Base-by-base conservation (phyloP, 2,888 invertebrate genomes). In the Dusona sp. region DNA sequence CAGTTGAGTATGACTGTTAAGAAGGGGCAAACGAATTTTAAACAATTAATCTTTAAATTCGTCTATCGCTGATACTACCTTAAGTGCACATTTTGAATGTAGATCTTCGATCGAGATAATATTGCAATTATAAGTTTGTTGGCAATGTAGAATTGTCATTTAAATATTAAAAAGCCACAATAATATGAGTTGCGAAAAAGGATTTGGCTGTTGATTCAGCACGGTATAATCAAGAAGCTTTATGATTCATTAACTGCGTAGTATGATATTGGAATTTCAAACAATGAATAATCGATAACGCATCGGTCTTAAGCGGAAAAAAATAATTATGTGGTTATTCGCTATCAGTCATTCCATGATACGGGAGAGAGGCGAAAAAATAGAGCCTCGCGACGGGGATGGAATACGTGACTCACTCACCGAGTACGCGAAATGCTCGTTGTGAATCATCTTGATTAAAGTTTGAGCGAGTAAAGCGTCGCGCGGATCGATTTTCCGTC, bases 391-490 rank as follows among this genome's bases (percentile, higher is more conserved):
- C 73, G 65, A 64, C 77, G 86, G 84, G 48, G 86, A 74, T 78
- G 68, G 77, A 65, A 84, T 77, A 85, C 84, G 78, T 86, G 86
- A 86, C 57, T 86, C 86, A 86, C 77, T 86, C 84, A 36, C 78
- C 33, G 73, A 68, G 73, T 88, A 87, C 84, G 74, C 73, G 87
- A 84, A 87, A 72, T 82, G 64, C 68, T 38, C 54, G 82, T 67
- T 65, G 83, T 86, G 86, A 86, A 86, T 86, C 86, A 86, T 86
- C 86, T 84, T 68, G 86, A 86, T 86, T 86, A 86, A 86, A 86
- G 80, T 86, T 86, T 86, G 86, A 84, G 77, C 86, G 80, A 83
- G 79, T 54, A 57, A 57, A 83, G 77, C 73, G 77, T 51, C 80
- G 68, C 77, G 86, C 83, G 80, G 83, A 86, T 86, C 80, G 86